Evolutionary conservation across 23 tunicate genomes (phyloP).

Genomic region (Pegea sp.): DNA sequence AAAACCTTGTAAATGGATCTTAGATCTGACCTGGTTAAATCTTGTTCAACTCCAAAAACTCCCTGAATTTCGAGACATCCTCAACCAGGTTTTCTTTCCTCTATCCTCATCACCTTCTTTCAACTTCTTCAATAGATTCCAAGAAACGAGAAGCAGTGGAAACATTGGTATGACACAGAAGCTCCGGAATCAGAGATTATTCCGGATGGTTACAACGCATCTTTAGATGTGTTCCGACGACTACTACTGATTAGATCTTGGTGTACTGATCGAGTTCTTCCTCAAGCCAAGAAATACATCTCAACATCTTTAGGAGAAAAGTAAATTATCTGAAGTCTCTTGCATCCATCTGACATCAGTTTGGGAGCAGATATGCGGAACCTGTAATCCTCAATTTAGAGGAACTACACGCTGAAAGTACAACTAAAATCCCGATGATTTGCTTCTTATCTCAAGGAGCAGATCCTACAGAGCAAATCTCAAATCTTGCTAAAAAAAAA

Average conservation of each 20-base stretch:
- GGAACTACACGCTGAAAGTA: constrained; percentile 66
- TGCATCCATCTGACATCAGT: not conserved
- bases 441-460: constrained; percentile 95
- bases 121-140: constrained; percentile 15
- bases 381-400: constrained; percentile 90
- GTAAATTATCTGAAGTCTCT: constrained; percentile 4
- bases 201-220: constrained; percentile 88
- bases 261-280: constrained; percentile 98
- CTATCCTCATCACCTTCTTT: not conserved
- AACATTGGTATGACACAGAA: constrained; percentile 84
- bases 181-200: constrained; percentile 90
- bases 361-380: constrained; percentile 61
- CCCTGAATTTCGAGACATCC: constrained; percentile 91
- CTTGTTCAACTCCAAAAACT: constrained; percentile 83
- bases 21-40: constrained; percentile 93
- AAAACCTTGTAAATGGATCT: constrained; percentile 94
- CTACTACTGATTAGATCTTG: constrained; percentile 69
- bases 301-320: constrained; percentile 67
- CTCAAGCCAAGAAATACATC: constrained; percentile 88
- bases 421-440: constrained; percentile 79
- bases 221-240: constrained; percentile 74
- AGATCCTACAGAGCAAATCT: constrained; percentile 93
- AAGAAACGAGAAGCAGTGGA: constrained; percentile 89
- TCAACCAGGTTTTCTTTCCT: constrained; percentile 49
- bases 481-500: constrained; percentile 68